Evolutionary conservation across 1,140 invertebrate genomes (phyloP), one percentile per base, ranked within the genome.

Genomic region (Anastrepha ludens): DNA sequence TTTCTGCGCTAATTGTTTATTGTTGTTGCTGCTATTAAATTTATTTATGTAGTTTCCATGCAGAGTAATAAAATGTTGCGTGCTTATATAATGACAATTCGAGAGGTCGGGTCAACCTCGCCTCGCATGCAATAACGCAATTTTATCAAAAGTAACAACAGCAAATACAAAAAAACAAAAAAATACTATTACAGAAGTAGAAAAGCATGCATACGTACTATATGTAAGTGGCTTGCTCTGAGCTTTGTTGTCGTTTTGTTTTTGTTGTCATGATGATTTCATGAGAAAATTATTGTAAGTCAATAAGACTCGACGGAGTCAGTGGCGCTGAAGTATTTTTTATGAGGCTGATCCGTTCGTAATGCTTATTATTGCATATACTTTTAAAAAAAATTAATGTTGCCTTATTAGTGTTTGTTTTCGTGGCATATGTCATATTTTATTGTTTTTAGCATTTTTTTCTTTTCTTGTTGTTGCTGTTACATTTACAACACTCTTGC

Each of bases 251-350:
- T 47, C 39, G 11, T 74, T 4, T 62, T 11, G 9, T 62, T 62
- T 8, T 13, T 5, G 11, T 62, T 62, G 60, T n/a, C 17, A 39
- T 47, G 67, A 74, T 74, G 67, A 74, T 44, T 74, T 74, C 44
- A 74, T 74, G 67, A n/a, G 67, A 47, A 74, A 47, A 74, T 74
- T n/a, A n/a, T n/a, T n/a, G n/a, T n/a, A 74, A 74, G 67, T 74
- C 41, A 74, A 74, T 74, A 74, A 15, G 41, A 7, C 5, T 74
- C 3, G 67, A n/a, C 39, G 64, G 64, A 39, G 64, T 67, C 29
- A 67, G 64, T 41, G 64, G 64, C 64, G 64, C 29, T 67, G 64
- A 20, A 29, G 20, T 20, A 8, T 55, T 55, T 55, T 2, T 55
- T 55, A 11, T 55, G 6, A 11, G 39, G 29, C 11, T 67, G 64